Evolutionary conservation across 2,797 vertebrate genomes (phyloP).

Genomic region (Onychomys arenicola): DNA sequence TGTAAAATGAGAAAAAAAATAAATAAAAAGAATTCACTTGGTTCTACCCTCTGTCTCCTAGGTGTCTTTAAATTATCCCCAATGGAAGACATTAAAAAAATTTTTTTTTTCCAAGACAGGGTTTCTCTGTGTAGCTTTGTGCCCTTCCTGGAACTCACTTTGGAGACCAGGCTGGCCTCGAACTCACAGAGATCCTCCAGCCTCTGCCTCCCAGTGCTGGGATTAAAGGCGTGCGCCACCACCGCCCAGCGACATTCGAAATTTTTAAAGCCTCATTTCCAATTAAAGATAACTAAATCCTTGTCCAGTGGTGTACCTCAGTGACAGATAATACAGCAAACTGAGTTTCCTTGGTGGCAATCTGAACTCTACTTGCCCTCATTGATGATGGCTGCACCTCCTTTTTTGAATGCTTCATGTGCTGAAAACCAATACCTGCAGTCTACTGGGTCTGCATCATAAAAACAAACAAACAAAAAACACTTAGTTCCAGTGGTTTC

Average conservation of each 20-base stretch:
- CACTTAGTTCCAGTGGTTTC: background rate
- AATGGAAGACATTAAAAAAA: background rate
- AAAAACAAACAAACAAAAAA: background rate
- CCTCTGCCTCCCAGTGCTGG: no score
- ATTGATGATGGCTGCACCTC: background rate
- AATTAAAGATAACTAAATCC: conserved; percentile 28
- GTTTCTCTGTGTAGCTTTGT: no score
- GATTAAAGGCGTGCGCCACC: no score
- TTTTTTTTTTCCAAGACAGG: no score
- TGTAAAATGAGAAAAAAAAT: no score
- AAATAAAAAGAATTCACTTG: background rate
- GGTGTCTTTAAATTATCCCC: conserved; percentile 11
- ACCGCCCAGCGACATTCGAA: background rate
- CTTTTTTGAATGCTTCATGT: background rate
- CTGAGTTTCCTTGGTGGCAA: background rate
- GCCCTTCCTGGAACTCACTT: no score
- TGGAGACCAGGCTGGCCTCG: no score
- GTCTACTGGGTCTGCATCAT: background rate
- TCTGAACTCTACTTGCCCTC: background rate
- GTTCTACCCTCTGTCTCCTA: background rate
- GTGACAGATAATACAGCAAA: background rate
- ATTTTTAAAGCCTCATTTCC: conserved; percentile 25
- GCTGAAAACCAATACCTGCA: background rate
- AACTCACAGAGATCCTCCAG: no score
- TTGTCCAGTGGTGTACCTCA: background rate